Conservation (phyloP, 1,140 invertebrate species). For the Hyles vespertilio region DNA sequence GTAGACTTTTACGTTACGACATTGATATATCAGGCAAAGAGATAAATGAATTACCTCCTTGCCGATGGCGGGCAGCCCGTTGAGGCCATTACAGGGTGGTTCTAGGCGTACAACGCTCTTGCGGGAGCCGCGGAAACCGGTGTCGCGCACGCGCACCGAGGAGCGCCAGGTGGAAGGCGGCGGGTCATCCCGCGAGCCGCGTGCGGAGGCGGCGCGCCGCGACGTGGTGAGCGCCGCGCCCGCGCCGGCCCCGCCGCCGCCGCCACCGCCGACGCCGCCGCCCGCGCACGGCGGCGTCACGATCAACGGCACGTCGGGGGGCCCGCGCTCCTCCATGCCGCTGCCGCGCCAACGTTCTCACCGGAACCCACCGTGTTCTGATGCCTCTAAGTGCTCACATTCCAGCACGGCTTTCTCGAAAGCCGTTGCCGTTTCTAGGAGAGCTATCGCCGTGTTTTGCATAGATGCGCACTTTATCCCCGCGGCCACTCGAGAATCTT, state of each 20-base stretch:
- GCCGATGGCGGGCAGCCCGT: slow-evolving; percentile 70
- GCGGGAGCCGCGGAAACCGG: slow-evolving; percentile 77
- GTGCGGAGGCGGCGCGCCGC: slow-evolving; percentile 53
- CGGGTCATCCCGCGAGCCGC: slow-evolving; percentile 55
- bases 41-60: slow-evolving; percentile 73
- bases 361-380: slow-evolving; percentile 67
- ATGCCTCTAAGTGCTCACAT: slow-evolving; percentile 65
- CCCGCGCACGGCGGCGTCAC: slow-evolving; percentile 55
- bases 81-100: slow-evolving; percentile 78
- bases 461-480: slow-evolving; percentile 57
- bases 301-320: slow-evolving; percentile 64
- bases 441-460: slow-evolving; percentile 70
- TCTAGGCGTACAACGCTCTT: slow-evolving; percentile 78
- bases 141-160: slow-evolving; percentile 77
- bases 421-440: slow-evolving; percentile 65
- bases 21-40: slow-evolving; percentile 39
- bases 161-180: slow-evolving; percentile 75
- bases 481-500: slow-evolving; percentile 37
- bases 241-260: slow-evolving; percentile 3
- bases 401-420: slow-evolving; percentile 64
- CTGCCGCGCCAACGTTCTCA: slow-evolving; percentile 66
- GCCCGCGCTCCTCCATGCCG: slow-evolving; percentile 67
- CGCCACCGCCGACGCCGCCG: slow-evolving; percentile 1
- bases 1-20: neutral
- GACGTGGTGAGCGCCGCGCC: slow-evolving; percentile 51